Percentiles rank a stretch among this genome's conserved stretches.
Evolutionary conservation across 1,140 invertebrate genomes (phyloP).

Genomic region (Diprion similis): DNA sequence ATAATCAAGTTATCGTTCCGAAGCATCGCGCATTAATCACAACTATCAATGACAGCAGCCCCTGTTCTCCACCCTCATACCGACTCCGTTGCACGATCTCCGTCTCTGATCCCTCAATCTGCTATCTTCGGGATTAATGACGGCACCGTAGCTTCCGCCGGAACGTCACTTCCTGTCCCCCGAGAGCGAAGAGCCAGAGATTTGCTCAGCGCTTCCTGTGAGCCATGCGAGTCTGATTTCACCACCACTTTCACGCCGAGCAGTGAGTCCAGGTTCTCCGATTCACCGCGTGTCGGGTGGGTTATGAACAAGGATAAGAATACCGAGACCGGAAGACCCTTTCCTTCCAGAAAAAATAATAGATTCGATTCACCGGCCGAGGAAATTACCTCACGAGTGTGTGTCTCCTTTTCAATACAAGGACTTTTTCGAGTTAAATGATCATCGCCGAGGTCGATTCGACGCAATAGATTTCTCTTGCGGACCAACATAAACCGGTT

Average conservation of each 20-base stretch:
- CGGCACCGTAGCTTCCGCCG: conserved; percentile 19
- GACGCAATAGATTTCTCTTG: too few species aligned
- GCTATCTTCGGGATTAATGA: conserved; percentile 46
- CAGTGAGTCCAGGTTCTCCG: neutral
- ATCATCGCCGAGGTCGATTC: too few species aligned
- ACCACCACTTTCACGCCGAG: too few species aligned
- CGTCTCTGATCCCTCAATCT: conserved; percentile 29
- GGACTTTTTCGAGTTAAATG: too few species aligned
- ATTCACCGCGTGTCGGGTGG: neutral
- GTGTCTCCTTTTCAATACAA: too few species aligned
- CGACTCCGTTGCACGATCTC: neutral
- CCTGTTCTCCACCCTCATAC: conserved; percentile 11
- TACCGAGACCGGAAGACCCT: neutral
- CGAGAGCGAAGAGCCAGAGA: neutral
- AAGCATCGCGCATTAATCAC: conserved; percentile 51
- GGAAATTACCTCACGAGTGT: too few species aligned
- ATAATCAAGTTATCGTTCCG: conserved; percentile 50
- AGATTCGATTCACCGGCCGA: too few species aligned
- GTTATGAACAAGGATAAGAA: neutral
- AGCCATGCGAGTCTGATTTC: too few species aligned
- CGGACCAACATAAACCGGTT: too few species aligned
- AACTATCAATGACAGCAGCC: conserved; percentile 53
- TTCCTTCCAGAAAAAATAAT: too few species aligned
- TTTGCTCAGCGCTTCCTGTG: neutral
- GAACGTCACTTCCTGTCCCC: conserved; percentile 10